phyloP scores from a whole-genome alignment of 2,797 vertebrate genomes.

The Galagoides demidoff region DNA sequence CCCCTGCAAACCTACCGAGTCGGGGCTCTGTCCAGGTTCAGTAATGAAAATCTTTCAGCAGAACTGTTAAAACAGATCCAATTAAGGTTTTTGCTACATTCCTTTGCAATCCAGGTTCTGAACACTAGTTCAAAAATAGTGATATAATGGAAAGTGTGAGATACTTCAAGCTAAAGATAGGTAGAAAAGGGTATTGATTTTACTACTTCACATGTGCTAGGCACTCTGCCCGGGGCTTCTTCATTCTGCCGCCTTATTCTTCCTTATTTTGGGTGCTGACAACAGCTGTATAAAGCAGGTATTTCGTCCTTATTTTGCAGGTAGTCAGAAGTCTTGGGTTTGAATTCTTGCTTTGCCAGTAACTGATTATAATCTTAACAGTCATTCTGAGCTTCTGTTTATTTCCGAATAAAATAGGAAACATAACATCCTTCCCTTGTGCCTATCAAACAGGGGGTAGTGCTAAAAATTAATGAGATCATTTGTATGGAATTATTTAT shows the following conservation, averaged over 20 bases:
- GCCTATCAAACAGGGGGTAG: background rate
- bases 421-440: background rate
- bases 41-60: background rate
- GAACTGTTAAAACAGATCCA: background rate
- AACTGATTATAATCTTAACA: background rate
- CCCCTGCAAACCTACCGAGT: background rate
- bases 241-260: background rate
- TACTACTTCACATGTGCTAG: background rate
- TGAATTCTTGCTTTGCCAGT: background rate
- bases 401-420: background rate
- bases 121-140: background rate
- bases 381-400: slow-evolving; percentile 8
- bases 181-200: background rate
- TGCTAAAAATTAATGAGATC: background rate
- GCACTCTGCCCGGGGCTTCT: background rate
- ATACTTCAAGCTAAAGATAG: background rate
- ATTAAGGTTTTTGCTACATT: background rate
- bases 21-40: background rate
- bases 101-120: background rate
- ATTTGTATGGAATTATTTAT: slow-evolving; percentile 4
- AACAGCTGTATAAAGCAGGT: background rate
- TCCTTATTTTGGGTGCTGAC: background rate
- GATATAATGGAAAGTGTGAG: background rate
- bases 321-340: background rate
- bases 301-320: background rate